Base-by-base conservation (phyloP, 2,888 invertebrate genomes). In the Notodonta dromedarius region DNA sequence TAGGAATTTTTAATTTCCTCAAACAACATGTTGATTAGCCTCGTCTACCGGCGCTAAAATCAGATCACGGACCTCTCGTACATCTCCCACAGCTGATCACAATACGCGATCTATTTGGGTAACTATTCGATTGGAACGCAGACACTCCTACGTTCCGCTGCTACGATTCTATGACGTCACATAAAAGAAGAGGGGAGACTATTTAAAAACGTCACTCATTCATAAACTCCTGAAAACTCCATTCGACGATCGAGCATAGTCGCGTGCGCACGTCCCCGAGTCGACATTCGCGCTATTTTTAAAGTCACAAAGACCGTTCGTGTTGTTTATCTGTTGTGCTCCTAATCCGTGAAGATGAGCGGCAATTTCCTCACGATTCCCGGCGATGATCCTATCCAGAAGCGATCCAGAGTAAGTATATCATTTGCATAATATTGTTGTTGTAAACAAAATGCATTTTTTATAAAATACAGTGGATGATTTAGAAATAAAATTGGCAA, bases 171-270 rank as follows among this genome's bases (percentile, higher is more conserved):
- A 68, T 80, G 79, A 85, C 88, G 88, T 88, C 88, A 85, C 78
- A 62, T 65, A 59, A 75, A 65, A 63, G 63, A 60, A 69, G 81
- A 66, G 73, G 73, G 80, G 74, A 71, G 71, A 77, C 77, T 88
- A 90, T 90, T 87, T 89, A 86, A 88, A 82, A 87, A 88, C 93
- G 93, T 93, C 93, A 93, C 82, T 78, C 93, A 93, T 93, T 93
- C 93, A 93, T 91, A 85, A 93, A 90, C 76, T 77, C 75, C 60
- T 67, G 70, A 71, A 35, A 79, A 84, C 70, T 67, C 75, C 90
- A 93, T 87, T 91, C 77, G 77, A 80, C 78, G 73, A 77, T 76
- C 74, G 83, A 80, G 73, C 78, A 77, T 70, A 82, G 85, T 67
- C 85, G 87, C 85, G 88, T 86, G 85, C 89, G 88, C 90, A 91